Evolutionary conservation across 1,140 invertebrate species (phyloP).

Genomic region (Rhagoletis zephyria): DNA sequence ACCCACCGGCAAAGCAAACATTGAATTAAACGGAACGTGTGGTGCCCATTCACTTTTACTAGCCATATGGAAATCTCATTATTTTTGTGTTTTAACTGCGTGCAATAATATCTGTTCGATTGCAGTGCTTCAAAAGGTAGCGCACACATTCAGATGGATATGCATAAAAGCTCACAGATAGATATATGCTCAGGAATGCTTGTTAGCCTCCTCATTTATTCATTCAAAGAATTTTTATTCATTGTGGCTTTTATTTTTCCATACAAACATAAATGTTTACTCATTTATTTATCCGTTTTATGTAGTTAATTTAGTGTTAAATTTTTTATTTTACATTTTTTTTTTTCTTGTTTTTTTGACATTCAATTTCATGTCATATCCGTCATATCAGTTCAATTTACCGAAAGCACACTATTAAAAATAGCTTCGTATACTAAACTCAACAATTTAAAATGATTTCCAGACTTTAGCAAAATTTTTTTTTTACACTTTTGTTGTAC

Average conservation of each 20-base stretch:
- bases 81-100: slow-evolving; percentile 28
- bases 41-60: neutral
- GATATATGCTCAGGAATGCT: neutral
- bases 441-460: neutral
- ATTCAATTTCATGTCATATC: neutral
- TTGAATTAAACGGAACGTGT: neutral
- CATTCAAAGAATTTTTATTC: neutral
- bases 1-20: neutral
- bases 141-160: neutral
- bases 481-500: too few relatives aligned
- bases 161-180: neutral
- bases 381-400: neutral
- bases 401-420: neutral
- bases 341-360: neutral
- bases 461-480: neutral
- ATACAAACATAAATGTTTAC: neutral
- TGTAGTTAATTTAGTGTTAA: neutral
- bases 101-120: slow-evolving; percentile 5
- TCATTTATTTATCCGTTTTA: neutral
- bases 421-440: neutral
- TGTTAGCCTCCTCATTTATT: neutral
- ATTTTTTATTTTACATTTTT: neutral
- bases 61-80: slow-evolving; percentile 29
- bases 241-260: neutral
- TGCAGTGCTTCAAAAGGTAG: neutral